Base-by-base conservation (phyloP, 2,888 invertebrate genomes). In the Latrodectus hesperus region DNA sequence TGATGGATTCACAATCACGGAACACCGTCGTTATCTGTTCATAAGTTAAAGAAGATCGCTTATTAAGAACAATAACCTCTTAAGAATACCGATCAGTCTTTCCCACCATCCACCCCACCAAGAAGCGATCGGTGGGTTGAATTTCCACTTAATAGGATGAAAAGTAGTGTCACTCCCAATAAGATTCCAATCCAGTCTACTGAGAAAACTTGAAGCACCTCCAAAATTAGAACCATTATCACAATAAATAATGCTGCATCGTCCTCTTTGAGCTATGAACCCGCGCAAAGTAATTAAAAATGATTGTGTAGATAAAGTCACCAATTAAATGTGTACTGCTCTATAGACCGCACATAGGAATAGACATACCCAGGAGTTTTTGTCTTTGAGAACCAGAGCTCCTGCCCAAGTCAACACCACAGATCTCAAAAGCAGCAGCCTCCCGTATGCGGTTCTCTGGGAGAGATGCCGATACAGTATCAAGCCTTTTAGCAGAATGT, bases 91-190 rank as follows among this genome's bases (percentile, higher is more conserved):
- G 38, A 38, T 38, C 4, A 6, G 38, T 38, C 1, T 22, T 1
- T 22, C 22, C 22, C 22, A 22, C 22, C 22, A 22, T 22, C 1
- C 22, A 22, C 22, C 38, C 38, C 38, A 38, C 38, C 38, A 38
- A 38, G 38, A 38, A 6, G 53, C 17, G 49, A 64, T 75, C 16
- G 75, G 64, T 64, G 75, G 65, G 53, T 75, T 75, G 17, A 75
- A 75, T 26, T 64, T 22, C 22, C 22, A 22, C 22, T 22, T 22
- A 22, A 22, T 38, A 60, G 60, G 60, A 64, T 12, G 75, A 64
- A 75, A 8, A 75, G 26, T 22, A 64, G 17, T 64, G 38, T 64
- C 60, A 60, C 75, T 60, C 17, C 26, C 75, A 64, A 75, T 75
- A 38, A 53, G 64, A n/a, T 64, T 64, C 75, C 75, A 75, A 75